These are phyloP conservation scores for Staurois parvus DNA, from an alignment of 2,797 vertebrate species.

Conservation along the genomic window DNA sequence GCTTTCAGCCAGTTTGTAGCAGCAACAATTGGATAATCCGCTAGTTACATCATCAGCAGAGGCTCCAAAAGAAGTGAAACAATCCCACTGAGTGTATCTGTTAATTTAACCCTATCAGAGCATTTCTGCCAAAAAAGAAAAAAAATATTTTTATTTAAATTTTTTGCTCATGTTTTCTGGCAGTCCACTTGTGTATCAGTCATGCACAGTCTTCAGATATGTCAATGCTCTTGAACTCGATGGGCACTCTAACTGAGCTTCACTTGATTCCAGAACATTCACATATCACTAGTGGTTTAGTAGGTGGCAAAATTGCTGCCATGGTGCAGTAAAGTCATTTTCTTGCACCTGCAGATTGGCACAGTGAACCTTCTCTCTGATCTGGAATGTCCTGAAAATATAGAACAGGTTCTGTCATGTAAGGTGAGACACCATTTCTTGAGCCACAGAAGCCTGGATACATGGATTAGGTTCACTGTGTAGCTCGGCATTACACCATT, in stretches of 20 bases:
- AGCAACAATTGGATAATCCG: conserved; percentile 24
- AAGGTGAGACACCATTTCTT: no score
- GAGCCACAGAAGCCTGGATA: no score
- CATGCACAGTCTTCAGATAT: not conserved
- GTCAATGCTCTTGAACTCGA: not conserved
- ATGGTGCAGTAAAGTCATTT: not conserved
- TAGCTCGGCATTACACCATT: no score
- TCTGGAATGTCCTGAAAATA: no score
- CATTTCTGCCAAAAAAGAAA: not conserved
- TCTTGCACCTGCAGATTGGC: not conserved
- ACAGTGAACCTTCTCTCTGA: no score
- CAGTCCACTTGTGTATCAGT: not conserved
- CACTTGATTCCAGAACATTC: not conserved
- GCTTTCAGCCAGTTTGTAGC: not conserved
- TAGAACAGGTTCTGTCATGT: no score
- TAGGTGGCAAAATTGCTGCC: not conserved
- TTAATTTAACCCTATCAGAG: not conserved
- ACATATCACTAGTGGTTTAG: not conserved
- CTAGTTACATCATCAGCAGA: conserved; percentile 20
- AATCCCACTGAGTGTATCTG: not conserved
- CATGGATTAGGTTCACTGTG: no score
- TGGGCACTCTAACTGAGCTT: not conserved
- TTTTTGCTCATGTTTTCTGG: no score
- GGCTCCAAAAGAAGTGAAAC: not conserved
- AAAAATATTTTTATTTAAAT: no score